These are phyloP conservation scores for Drosophila subsilvestris DNA, from an alignment of 2,888 invertebrate genomes.

Conservation along the genomic window DNA sequence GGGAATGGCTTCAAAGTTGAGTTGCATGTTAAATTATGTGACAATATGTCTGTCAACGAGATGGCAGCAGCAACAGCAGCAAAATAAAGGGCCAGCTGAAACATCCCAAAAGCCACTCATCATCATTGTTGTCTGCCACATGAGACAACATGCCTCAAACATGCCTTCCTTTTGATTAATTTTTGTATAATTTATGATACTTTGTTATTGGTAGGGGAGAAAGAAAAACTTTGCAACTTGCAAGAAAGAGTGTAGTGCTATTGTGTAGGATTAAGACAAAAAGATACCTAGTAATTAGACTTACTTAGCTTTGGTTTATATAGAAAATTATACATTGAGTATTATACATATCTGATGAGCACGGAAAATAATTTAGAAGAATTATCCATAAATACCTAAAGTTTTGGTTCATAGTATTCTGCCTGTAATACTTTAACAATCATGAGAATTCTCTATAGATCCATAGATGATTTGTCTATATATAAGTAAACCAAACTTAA, in stretches of 20 bases:
- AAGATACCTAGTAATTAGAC: neutral
- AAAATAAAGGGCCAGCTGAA: conserved; percentile 32
- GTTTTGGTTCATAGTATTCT: too few relatives aligned
- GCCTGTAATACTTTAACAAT: too few relatives aligned
- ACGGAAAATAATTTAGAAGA: too few relatives aligned
- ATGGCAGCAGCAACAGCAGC: conserved; percentile 43
- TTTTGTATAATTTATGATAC: conserved; percentile 43
- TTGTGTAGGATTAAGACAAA: neutral
- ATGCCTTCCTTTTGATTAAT: conserved; percentile 53
- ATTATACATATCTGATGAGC: too few relatives aligned
- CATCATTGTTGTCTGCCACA: conserved; percentile 29
- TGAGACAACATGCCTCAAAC: conserved; percentile 27
- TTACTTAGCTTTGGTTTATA: too few relatives aligned
- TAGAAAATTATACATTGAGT: too few relatives aligned
- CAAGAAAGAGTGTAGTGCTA: neutral
- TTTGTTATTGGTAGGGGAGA: conserved; percentile 15
- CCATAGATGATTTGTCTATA: too few relatives aligned
- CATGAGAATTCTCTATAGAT: too few relatives aligned
- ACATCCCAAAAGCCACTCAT: conserved; percentile 21
- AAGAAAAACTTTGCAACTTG: conserved; percentile 24
- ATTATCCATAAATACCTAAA: too few relatives aligned
- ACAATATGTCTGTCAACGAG: conserved; percentile 79
- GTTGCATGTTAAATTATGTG: conserved; percentile 76
- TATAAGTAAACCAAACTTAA: too few relatives aligned
- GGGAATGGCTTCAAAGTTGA: conserved; percentile 22